Evolutionary conservation across 2,113 vertebrate species (phyloP).

Genomic region (Trochalopteron elliotii): DNA sequence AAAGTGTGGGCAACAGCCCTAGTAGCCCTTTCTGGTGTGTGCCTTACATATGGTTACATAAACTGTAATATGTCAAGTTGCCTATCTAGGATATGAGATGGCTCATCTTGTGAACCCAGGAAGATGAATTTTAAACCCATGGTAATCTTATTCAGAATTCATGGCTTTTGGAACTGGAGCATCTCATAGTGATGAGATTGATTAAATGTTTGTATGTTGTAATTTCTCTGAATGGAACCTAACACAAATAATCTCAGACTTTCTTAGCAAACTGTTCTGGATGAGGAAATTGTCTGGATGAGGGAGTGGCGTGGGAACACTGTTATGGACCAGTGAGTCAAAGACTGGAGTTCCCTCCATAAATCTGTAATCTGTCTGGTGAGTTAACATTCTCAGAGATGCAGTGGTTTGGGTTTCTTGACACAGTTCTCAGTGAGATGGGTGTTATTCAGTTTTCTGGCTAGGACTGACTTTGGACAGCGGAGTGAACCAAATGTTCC

Average conservation of each 20-base stretch:
- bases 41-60: background rate
- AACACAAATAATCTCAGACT: background rate
- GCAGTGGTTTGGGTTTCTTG: conserved; percentile 16
- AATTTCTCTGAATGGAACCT: background rate
- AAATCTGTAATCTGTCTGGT: conserved; percentile 23
- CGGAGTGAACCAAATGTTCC: background rate
- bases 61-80: background rate
- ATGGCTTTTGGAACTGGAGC: background rate
- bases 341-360: conserved; percentile 33
- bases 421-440: background rate
- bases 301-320: conserved; percentile 7
- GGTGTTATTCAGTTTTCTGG: background rate
- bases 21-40: background rate
- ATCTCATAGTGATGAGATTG: background rate
- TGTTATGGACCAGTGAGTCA: conserved; percentile 1
- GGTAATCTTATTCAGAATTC: background rate
- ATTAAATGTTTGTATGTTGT: background rate
- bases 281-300: background rate
- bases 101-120: background rate
- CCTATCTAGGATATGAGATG: background rate
- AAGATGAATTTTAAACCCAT: background rate
- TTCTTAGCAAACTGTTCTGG: background rate
- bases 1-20: background rate
- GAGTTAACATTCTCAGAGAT: background rate
- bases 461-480: background rate